Base-by-base conservation (phyloP, 2,888 invertebrate species). In the Hemistola chrysoprasaria region DNA sequence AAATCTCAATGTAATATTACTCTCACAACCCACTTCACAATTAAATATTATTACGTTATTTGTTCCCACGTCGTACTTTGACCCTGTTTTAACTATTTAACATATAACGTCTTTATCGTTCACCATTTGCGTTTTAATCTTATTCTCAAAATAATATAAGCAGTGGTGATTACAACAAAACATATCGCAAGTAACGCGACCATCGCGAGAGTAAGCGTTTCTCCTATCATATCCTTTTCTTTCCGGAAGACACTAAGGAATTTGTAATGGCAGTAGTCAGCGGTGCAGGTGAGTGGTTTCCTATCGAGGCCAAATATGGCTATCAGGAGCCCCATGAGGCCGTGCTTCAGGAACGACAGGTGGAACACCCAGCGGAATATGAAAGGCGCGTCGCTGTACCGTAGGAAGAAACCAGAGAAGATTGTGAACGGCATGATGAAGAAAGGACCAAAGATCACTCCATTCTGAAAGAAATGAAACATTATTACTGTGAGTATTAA, bases 391-490 rank as follows among this genome's bases (percentile, higher is more conserved):
- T 97, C 96, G 58, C 91, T 92, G 59, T 95, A 91, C 62, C 93
- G 94, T 1, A 98, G 92, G 73, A 98, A 98, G 83, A 97, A 98
- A 3, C 98, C 98, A 38, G 97, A 96, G 85, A 98, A 98, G 57
- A 97, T 90, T 11, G 95, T 91, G 69, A 97, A 96, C 0, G 98
- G 98, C 74, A 96, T 92, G 50, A 95, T 92, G 62, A 94, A 92
- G 52, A 98, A 93, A 5, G 98, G 96, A 3, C 98, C 98, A 69
- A 98, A 92, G 63, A 97, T 93, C 3, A 96, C 95, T 7, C 97
- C 97, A 67, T 95, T 92, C 96, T 98, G 89, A 43, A 92, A 91
- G 16, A 16, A 16, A 16, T 2, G 4, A 4, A 39, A 11, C 27
- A n/a, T n/a, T n/a, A n/a, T n/a, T n/a, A n/a, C n/a, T n/a, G n/a